Percentiles rank a stretch among this genome's conserved stretches.
Evolutionary conservation across 2,797 vertebrate species (phyloP).

Genomic region (Chelmon rostratus): DNA sequence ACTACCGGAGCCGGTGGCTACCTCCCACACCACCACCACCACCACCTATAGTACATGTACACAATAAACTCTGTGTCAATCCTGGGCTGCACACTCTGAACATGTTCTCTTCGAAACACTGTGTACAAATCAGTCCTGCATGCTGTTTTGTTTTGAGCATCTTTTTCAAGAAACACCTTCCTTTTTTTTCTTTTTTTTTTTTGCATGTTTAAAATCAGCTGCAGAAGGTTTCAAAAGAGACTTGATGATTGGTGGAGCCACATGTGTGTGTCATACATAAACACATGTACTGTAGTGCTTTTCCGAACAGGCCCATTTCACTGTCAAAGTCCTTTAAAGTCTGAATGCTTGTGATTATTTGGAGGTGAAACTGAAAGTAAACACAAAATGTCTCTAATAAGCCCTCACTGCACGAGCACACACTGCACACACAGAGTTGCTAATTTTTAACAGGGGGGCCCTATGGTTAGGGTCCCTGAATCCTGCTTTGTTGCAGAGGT

Average conservation of each 20-base stretch:
- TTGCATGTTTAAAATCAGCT: conserved; percentile 8
- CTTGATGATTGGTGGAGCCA: not conserved
- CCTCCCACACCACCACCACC: conserved; percentile 64
- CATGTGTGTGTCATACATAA: conserved; percentile 3
- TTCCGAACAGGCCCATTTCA: too few species aligned
- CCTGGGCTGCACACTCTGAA: not conserved
- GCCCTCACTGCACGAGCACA: too few species aligned
- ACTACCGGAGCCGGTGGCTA: conserved; percentile 77
- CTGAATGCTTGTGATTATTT: too few species aligned
- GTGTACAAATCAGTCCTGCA: conserved; percentile 1
- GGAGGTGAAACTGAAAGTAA: not conserved
- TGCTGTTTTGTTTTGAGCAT: not conserved
- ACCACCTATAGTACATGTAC: conserved; percentile 53
- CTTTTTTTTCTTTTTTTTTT: too few species aligned
- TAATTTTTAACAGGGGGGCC: too few species aligned
- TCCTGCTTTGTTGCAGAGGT: too few species aligned
- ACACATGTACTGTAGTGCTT: conserved; percentile 1
- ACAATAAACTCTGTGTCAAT: conserved; percentile 47
- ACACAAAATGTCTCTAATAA: not conserved
- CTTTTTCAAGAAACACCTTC: not conserved
- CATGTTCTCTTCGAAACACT: conserved; percentile 30
- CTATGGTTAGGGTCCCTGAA: too few species aligned
- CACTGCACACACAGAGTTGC: too few species aligned
- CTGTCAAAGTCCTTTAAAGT: too few species aligned
- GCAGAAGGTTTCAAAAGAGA: conserved; percentile 11